Evolutionary conservation across 2,113 vertebrate species (phyloP).

Genomic region (Ptilorrhoa leucosticta): DNA sequence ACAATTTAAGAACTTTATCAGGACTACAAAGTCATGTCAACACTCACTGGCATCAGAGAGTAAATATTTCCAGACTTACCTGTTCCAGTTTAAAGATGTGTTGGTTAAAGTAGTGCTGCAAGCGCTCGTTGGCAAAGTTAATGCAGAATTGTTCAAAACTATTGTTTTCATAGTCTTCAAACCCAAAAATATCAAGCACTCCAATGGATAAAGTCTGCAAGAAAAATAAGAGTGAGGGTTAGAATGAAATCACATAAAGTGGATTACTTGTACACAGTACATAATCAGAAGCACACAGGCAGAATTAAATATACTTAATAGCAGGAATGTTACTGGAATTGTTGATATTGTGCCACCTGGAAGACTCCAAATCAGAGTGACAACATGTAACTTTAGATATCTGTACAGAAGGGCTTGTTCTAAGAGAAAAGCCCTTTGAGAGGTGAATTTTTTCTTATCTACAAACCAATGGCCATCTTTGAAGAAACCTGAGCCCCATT

Average conservation of each 20-base stretch:
- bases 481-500: neutral
- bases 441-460: neutral
- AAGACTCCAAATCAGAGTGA: neutral
- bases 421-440: neutral
- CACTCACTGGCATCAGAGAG: neutral
- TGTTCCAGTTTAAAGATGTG: slow-evolving; percentile 98
- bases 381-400: neutral
- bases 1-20: neutral
- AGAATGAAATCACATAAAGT: neutral
- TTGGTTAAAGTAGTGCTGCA: slow-evolving; percentile 99
- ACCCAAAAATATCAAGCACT: slow-evolving; percentile 97
- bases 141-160: slow-evolving; percentile 99
- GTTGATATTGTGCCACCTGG: neutral
- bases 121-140: slow-evolving; percentile 97
- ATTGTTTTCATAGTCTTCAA: slow-evolving; percentile 98
- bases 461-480: neutral
- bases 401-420: neutral
- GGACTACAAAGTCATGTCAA: neutral
- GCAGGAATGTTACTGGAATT: neutral
- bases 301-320: neutral
- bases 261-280: neutral
- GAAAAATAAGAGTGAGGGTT: neutral
- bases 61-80: slow-evolving; percentile 66
- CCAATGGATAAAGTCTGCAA: slow-evolving; percentile 94
- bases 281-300: neutral